These are phyloP conservation scores for Philereme vetulata DNA, from an alignment of 2,888 invertebrate species.

Conservation along the genomic window DNA sequence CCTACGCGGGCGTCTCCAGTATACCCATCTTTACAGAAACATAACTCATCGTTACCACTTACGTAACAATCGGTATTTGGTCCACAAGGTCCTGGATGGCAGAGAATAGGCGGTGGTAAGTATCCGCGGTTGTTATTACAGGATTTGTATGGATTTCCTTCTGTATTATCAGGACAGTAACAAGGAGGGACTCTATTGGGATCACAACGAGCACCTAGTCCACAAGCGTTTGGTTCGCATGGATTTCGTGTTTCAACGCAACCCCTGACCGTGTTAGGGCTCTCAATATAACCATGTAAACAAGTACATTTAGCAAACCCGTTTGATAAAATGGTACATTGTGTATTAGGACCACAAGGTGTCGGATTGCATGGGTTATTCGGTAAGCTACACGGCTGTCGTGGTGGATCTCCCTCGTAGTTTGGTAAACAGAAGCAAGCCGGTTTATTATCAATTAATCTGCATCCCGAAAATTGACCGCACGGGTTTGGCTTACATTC, in stretches of 20 bases:
- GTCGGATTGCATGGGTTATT: constrained; percentile 92
- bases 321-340: constrained; percentile 89
- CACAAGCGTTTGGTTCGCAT: constrained; percentile 93
- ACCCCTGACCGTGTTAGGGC: constrained; percentile 93
- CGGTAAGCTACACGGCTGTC: constrained; percentile 87
- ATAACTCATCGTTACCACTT: constrained; percentile 91
- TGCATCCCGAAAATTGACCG: constrained; percentile 92
- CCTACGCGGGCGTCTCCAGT: constrained; percentile 91
- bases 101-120: constrained; percentile 85
- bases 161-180: constrained; percentile 91
- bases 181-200: constrained; percentile 91
- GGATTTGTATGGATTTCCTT: constrained; percentile 92
- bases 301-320: constrained; percentile 95
- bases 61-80: constrained; percentile 93
- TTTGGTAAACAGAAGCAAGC: constrained; percentile 95
- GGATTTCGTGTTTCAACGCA: constrained; percentile 91
- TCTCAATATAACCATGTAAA: constrained; percentile 91
- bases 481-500: constrained; percentile 93
- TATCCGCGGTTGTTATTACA: constrained; percentile 84
- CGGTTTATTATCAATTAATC: constrained; percentile 88
- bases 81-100: constrained; percentile 93
- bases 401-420: constrained; percentile 93
- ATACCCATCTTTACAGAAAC: constrained; percentile 90
- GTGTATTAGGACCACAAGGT: constrained; percentile 94
- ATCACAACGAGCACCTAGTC: constrained; percentile 90